Conservation (phyloP, 2,888 invertebrate species). For the Archips crataeganus region DNA sequence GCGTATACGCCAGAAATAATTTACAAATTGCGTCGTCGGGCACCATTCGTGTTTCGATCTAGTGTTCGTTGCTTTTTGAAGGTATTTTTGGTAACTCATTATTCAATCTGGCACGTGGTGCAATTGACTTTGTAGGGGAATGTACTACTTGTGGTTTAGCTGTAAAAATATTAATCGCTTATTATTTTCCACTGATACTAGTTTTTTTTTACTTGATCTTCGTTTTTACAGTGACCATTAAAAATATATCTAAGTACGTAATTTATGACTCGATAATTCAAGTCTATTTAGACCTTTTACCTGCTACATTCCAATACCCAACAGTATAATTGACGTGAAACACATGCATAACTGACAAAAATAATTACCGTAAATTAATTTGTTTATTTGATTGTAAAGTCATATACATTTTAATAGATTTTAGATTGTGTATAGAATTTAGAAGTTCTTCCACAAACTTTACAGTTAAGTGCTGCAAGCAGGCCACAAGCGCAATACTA, state of each 20-base stretch:
- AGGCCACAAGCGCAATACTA: slow-evolving; percentile 3
- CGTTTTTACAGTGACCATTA: no score
- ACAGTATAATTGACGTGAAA: no score
- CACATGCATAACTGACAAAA: no score
- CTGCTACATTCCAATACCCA: no score
- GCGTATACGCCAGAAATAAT: slow-evolving; percentile 81
- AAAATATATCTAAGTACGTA: background rate
- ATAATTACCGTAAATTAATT: no score
- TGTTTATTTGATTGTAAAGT: no score
- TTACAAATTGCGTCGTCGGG: slow-evolving; percentile 75
- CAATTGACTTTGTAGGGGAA: slow-evolving; percentile 20
- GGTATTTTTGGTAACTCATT: slow-evolving; percentile 47
- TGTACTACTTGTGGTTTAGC: background rate
- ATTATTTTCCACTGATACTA: no score
- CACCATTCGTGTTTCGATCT: slow-evolving; percentile 45
- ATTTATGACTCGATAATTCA: no score
- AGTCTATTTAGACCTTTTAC: no score
- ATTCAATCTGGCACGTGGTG: slow-evolving; percentile 46
- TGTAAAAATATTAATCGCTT: no score
- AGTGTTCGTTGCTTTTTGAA: slow-evolving; percentile 43
- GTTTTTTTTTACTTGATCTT: no score
- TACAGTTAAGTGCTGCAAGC: background rate
- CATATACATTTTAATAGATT: no score
- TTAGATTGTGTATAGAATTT: background rate
- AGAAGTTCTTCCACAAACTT: background rate